Evolutionary conservation across 1,140 invertebrate genomes (phyloP), one percentile per base, ranked within the genome.

Genomic region (Drosophila micromelanica): DNA sequence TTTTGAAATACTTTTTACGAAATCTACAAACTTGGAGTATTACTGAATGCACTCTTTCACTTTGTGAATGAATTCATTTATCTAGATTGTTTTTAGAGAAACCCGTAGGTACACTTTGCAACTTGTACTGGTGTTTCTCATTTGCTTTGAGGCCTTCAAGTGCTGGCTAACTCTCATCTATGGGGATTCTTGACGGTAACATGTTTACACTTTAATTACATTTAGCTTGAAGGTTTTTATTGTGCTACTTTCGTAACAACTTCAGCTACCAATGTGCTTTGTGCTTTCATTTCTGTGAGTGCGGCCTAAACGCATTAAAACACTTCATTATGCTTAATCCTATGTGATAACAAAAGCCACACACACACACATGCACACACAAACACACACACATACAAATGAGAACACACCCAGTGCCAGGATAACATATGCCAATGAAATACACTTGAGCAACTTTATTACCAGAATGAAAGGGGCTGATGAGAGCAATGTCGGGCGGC

Each of bases 241-340:
- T 74, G 80, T 48, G 43, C 55, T 55, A 69, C 40, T 63, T 73
- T 40, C 42, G 20, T 30, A 74, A 63, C 57, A 55, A 55, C 27
- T 56, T 37, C 27, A 65, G 45, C 49, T 60, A 55, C 45, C 23
- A 6, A 49, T 48, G 27, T 48, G 37, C 38, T 62, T 9, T 61
- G 17, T 78, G 57, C 32, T 15, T 37, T 11, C 35, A 35, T 17
- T 35, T 35, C 71, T 76, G 74, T 87, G 71, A 87, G 76, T 69
- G 73, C 40, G 35, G 68, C 61, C 84, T 89, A 89, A 89, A 89
- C 84, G 84, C 80, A 89, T 89, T 89, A 89, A 89, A 89, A 89
- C 84, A 89, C 84, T 89, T 89, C 84, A 89, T 89, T 89, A 84
- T 80, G 70, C 54, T 65, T 89, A 89, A 89, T 89, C 84, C 84